Percentiles rank a stretch among this genome's conserved stretches.
phyloP scores from a whole-genome alignment of 1,140 invertebrate species.

The Cataglyphis hispanica region DNA sequence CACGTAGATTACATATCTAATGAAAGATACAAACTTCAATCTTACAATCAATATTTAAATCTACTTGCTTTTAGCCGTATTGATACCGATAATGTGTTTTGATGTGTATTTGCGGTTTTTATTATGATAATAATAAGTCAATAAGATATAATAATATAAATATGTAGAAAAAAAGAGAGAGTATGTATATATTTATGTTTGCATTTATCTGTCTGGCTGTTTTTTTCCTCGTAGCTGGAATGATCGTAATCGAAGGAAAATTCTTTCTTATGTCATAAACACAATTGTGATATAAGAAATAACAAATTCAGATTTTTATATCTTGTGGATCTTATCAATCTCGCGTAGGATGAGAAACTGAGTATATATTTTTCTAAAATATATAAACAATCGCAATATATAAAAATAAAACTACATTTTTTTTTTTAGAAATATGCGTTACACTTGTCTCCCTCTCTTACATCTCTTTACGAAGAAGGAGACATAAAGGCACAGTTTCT shows the following conservation, averaged over 20 bases:
- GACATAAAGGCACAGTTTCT: conserved; percentile 40
- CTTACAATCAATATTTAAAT: neutral
- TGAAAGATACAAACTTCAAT: too few species aligned
- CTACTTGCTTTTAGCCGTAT: neutral
- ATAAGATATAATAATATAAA: neutral
- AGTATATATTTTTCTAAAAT: neutral
- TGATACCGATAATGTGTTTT: neutral
- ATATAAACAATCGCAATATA: neutral
- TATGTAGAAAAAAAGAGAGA: neutral
- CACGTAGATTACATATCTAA: neutral
- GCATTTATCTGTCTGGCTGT: neutral
- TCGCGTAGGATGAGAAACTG: neutral
- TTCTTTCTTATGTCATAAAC: conserved; percentile 9
- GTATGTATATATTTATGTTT: too few species aligned
- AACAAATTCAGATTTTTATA: neutral
- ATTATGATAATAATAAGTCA: neutral
- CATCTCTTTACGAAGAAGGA: conserved; percentile 35
- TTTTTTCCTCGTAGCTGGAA: neutral
- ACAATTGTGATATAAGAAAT: neutral
- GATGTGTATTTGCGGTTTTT: neutral
- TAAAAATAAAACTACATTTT: neutral
- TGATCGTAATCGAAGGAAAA: conserved; percentile 8
- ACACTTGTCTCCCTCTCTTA: neutral
- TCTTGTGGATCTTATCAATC: too few species aligned
- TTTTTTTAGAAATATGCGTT: neutral